phyloP scores from a whole-genome alignment of 2,888 invertebrate genomes.

The Incurvaria masculella region DNA sequence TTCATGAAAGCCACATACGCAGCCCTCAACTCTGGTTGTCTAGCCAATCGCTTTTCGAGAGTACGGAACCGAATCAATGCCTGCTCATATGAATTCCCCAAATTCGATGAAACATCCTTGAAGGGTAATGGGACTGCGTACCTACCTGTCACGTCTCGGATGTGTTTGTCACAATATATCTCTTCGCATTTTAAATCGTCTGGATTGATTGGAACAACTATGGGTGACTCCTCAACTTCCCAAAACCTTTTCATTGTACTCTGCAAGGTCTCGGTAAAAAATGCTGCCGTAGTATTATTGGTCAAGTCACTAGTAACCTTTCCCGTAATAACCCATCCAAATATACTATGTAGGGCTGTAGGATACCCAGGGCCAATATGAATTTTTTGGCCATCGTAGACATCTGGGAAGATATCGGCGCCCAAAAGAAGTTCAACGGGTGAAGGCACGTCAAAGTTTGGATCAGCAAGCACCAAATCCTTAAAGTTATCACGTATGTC shows the following conservation, averaged over 20 bases:
- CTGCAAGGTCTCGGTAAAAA: not conserved
- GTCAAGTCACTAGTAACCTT: too few relatives aligned
- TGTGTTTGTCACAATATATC: not conserved
- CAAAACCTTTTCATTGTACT: not conserved
- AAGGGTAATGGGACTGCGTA: not conserved
- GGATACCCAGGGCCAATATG: not conserved
- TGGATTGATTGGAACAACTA: not conserved
- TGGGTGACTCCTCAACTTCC: not conserved
- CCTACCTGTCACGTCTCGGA: not conserved
- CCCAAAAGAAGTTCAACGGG: not conserved
- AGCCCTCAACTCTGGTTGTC: not conserved
- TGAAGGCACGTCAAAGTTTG: not conserved
- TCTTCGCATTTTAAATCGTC: not conserved
- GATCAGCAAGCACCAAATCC: not conserved
- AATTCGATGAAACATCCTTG: not conserved
- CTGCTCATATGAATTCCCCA: not conserved
- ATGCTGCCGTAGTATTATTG: not conserved
- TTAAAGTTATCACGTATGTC: not conserved
- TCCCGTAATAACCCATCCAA: not conserved
- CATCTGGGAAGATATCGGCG: not conserved
- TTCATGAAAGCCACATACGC: constrained; percentile 14
- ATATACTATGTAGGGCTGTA: not conserved
- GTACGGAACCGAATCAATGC: not conserved
- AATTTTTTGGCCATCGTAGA: not conserved
- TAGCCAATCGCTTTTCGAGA: not conserved